These are phyloP conservation scores for Sabatieria punctata DNA, from an alignment of 2,888 invertebrate species.

Conservation along the genomic window DNA sequence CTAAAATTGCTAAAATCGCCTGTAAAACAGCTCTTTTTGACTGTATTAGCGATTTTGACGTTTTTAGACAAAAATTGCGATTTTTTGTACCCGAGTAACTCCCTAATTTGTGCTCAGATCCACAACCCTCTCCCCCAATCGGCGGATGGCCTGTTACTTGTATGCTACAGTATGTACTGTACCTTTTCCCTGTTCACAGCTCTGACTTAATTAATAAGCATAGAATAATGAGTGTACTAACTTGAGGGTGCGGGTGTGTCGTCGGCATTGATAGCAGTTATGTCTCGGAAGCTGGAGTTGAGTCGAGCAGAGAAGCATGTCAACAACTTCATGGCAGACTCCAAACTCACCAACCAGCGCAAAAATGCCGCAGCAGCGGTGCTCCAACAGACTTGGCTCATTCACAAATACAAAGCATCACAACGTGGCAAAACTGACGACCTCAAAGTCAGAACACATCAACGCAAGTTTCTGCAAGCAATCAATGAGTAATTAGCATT, in stretches of 20 bases:
- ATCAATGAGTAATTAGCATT: constrained; percentile 68
- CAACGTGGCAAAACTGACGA: constrained; percentile 41
- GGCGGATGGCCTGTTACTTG: neutral
- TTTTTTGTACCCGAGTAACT: no score
- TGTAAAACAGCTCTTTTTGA: no score
- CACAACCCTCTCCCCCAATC: no score
- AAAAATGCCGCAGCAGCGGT: constrained; percentile 99
- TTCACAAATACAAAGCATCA: constrained; percentile 93
- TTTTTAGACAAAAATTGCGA: no score
- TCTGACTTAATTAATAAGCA: neutral
- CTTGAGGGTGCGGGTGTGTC: constrained; percentile 92
- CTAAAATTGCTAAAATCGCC: no score
- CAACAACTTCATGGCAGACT: constrained; percentile 99
- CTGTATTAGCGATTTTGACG: no score
- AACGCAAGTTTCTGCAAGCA: constrained; percentile 91
- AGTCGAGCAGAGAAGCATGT: constrained; percentile 99
- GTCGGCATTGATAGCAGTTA: constrained; percentile 93
- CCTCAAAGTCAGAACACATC: constrained; percentile 67
- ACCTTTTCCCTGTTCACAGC: neutral
- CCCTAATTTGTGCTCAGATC: no score
- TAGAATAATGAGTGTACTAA: neutral
- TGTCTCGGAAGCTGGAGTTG: constrained; percentile 95
- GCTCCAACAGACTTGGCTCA: constrained; percentile 95
- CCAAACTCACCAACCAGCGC: constrained; percentile 96
- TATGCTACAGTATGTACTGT: no score